Evolutionary conservation across 2,113 vertebrate genomes (phyloP), one percentile per base, ranked within the genome.

Genomic region (Puma concolor): DNA sequence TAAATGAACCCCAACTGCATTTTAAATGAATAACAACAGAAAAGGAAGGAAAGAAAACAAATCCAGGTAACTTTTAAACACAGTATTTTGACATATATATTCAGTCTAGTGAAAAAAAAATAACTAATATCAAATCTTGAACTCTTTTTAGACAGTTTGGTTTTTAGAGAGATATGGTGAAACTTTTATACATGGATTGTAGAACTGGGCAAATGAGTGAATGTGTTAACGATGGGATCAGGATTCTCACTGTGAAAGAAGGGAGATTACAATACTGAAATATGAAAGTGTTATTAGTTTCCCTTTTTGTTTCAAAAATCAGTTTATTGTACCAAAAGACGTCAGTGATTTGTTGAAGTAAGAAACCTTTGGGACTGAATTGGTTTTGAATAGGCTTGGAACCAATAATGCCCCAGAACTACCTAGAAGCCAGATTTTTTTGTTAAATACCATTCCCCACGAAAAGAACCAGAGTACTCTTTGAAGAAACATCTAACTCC

Each of bases 261-360:
- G 57, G 66, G 7, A 88, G 33, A 83, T 41, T 38, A 72, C 83
- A 25, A 50, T 74, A 60, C 5, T n/a, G 76, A 79, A 90, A 44
- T 41, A 27, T 8, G 7, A 74, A 88, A 54, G 63, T 33, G 33
- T 77, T 50, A 5, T 33, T n/a, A 77, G 36, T 57, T 67, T 31
- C 88, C 38, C 54, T 16, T 29, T 88, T 96, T 88, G 54, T 88
- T 88, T 88, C 25, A 87, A 88, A 92, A 87, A 54, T 72, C 12
- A 64, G 71, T 13, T 88, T 81, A 81, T 14, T 54, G n/a, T 64
- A 52, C 76, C 72, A 74, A 16, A 92, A 44, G 57, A 72, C 66
- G 41, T 29, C 83, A 82, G 76, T 64, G 64, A 72, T 72, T 52
- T 72, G 29, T 81, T n/a, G 60, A 72, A 80, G n/a, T 36, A 60